Conservation (phyloP, 2,888 invertebrate genomes). For the Perithous albicinctus region DNA sequence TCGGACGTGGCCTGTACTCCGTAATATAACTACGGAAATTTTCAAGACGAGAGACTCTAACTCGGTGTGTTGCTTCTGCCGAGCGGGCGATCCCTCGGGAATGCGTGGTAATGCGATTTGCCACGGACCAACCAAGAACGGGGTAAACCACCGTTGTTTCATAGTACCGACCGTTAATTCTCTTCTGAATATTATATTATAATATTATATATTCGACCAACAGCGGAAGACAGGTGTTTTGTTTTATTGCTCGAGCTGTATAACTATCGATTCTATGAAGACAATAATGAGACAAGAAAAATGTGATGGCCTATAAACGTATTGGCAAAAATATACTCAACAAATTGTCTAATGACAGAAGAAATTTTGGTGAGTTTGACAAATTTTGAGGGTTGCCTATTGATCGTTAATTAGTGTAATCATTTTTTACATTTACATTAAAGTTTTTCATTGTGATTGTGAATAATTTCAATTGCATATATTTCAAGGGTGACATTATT, state of each 20-base stretch:
- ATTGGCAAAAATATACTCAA: too few relatives aligned
- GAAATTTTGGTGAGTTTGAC: too few relatives aligned
- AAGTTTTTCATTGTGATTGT: too few relatives aligned
- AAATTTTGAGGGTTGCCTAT: too few relatives aligned
- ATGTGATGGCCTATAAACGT: too few relatives aligned
- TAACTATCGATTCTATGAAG: neutral
- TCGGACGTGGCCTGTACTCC: neutral
- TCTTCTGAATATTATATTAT: slow-evolving; percentile 58
- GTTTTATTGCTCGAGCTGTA: neutral
- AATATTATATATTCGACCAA: slow-evolving; percentile 29
- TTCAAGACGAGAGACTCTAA: slow-evolving; percentile 52
- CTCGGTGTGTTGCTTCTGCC: slow-evolving; percentile 50
- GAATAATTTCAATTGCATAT: too few relatives aligned
- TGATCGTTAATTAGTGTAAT: too few relatives aligned
- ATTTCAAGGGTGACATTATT: too few relatives aligned
- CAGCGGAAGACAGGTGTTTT: slow-evolving; percentile 5
- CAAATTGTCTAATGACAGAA: too few relatives aligned
- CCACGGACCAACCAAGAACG: slow-evolving; percentile 55
- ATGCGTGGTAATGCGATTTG: slow-evolving; percentile 64
- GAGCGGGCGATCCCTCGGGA: slow-evolving; percentile 60
- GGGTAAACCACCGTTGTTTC: slow-evolving; percentile 66
- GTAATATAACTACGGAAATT: slow-evolving; percentile 38
- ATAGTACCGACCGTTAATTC: slow-evolving; percentile 59
- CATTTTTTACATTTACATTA: too few relatives aligned
- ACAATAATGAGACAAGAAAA: slow-evolving; percentile 9